Base-by-base conservation (phyloP, 2,113 vertebrate species). In the Grammomys dolichurus region DNA sequence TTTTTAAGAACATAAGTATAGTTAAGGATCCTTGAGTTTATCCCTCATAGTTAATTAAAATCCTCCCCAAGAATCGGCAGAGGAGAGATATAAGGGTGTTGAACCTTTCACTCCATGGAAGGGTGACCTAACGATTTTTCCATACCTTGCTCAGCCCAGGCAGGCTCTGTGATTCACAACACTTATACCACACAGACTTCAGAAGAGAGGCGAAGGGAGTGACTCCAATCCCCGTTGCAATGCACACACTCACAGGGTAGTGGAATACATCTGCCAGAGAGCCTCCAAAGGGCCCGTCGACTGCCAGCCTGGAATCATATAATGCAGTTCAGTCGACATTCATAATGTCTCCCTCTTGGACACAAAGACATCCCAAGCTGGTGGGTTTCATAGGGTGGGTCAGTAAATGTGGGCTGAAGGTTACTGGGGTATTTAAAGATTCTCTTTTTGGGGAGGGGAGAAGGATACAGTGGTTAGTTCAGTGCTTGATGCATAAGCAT, bases 211-310 rank as follows among this genome's bases (percentile, higher is more conserved):
- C 98, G 36, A 99, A 99, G 0, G 99, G 99, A 0, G 99, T 99
- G 72, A 99, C 98, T 96, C 99, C 99, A 0, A 99, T 99, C 43
- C 99, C 99, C 2, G 99, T 97, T 2, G 99, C 99, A 89, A 99
- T 97, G 97, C 98, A 99, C 86, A 99, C 96, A 0, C 98, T 98
- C 90, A 99, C 98, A 12, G 0, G 90, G 28, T 99, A 99, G 95
- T 96, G 98, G 93, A 99, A 99, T 73, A 98, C 97, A 0, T 99
- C 98, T 1, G 97, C 98, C 90, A 98, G 97, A 40, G 98, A 93
- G 7, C 98, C 97, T 92, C 99, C 99, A 0, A 98, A 99, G 0
- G 99, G 99, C 87, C 99, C 99, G 0, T 99, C 99, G 96, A 99
- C 98, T 0, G 98, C 98, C 90, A 99, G 51, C 87, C 99, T 99